Percentiles rank a stretch among this genome's conserved stretches.
These are phyloP conservation scores for Rhinopomastus cyanomelas DNA, from an alignment of 2,113 vertebrate genomes.

Conservation along the genomic window DNA sequence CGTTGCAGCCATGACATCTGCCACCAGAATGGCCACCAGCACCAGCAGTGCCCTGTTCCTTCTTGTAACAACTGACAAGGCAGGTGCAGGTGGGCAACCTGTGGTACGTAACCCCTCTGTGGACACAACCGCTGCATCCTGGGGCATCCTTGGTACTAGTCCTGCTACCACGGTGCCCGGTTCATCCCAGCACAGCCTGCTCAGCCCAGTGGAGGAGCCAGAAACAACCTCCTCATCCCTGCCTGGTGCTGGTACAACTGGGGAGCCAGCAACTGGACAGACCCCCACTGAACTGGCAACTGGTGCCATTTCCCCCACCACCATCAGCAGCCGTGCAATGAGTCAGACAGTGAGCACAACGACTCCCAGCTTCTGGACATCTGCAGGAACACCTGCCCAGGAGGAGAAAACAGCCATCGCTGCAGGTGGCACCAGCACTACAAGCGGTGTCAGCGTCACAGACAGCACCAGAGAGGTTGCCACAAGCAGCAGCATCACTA, in stretches of 20 bases:
- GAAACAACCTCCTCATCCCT: background rate
- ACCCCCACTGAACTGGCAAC: rapidly evolving
- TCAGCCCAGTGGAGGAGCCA: background rate
- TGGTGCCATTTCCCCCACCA: background rate
- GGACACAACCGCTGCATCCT: background rate
- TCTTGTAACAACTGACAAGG: rapidly evolving
- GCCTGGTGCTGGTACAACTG: background rate
- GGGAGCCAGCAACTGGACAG: background rate
- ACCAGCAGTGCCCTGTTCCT: background rate
- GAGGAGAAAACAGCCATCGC: background rate
- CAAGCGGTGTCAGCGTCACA: too few species aligned
- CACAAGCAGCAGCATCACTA: rapidly evolving
- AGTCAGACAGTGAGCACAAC: rapidly evolving
- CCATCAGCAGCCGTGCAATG: rapidly evolving
- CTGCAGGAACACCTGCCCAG: background rate
- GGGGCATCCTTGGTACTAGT: rapidly evolving
- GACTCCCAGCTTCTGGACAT: background rate
- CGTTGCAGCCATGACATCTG: background rate
- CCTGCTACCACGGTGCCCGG: rapidly evolving
- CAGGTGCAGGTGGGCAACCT: rapidly evolving
- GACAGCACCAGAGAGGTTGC: rapidly evolving
- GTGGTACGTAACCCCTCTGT: rapidly evolving
- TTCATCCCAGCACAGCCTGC: background rate
- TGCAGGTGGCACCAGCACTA: background rate
- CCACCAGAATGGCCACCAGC: background rate